Conservation (phyloP, 2,113 vertebrate genomes). For the Picathartes gymnocephalus region DNA sequence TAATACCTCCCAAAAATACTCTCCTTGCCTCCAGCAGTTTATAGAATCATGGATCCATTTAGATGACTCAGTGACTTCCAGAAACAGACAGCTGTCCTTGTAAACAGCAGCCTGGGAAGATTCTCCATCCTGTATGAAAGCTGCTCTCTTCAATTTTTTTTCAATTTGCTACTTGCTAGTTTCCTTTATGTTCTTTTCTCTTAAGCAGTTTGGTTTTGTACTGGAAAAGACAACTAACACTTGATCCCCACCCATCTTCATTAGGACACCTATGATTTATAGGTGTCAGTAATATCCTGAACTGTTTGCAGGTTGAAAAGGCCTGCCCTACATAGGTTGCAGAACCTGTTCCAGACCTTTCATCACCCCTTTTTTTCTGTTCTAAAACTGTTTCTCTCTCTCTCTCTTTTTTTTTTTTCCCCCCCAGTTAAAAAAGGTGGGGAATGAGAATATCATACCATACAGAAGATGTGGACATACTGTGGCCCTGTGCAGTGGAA, state of each 20-base stretch:
- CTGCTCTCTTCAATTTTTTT: background rate
- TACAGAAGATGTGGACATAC: background rate
- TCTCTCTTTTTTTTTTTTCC: background rate
- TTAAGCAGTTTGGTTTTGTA: background rate
- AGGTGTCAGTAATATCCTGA: background rate
- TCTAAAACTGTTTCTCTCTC: background rate
- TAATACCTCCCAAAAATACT: background rate
- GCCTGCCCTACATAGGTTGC: fast-evolving
- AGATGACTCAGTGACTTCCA: background rate
- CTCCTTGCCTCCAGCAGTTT: background rate
- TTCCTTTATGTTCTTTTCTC: background rate
- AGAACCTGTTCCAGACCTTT: background rate
- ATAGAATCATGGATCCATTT: background rate
- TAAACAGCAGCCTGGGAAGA: background rate
- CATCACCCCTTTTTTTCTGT: background rate
- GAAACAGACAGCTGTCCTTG: background rate
- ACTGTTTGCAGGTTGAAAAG: background rate
- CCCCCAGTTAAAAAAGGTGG: fast-evolving
- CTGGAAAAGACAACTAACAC: background rate
- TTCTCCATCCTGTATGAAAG: background rate
- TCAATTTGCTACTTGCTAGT: background rate
- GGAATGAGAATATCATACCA: background rate
- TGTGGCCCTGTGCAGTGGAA: background rate
- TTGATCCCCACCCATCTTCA: background rate
- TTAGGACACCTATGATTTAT: background rate